Evolutionary conservation across 2,888 invertebrate genomes (phyloP).

Genomic region (Dolichomitus sp.): DNA sequence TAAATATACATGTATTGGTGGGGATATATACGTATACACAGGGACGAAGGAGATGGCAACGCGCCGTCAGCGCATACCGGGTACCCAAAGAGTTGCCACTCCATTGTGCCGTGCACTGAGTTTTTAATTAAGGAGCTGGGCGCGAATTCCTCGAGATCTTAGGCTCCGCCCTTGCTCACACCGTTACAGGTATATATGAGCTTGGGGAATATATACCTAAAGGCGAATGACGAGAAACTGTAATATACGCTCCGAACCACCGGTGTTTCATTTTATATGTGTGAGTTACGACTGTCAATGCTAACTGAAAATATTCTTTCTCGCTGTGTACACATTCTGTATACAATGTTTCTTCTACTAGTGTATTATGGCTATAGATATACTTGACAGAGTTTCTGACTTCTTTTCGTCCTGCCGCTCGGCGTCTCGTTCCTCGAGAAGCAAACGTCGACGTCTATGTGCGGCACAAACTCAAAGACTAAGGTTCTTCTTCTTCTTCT

Average conservation of each 20-base stretch:
- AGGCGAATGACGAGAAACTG: conserved; percentile 14
- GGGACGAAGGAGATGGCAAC: conserved; percentile 41
- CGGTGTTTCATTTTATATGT: background rate
- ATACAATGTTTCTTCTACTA: conserved; percentile 16
- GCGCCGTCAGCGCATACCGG: conserved; percentile 68
- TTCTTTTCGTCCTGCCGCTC: conserved; percentile 24
- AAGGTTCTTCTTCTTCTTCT: conserved; percentile 69
- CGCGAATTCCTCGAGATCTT: conserved; percentile 80
- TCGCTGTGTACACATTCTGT: conserved; percentile 14
- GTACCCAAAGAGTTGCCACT: conserved; percentile 82
- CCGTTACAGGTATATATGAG: conserved; percentile 7
- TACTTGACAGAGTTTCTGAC: conserved; percentile 5
- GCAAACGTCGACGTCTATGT: conserved; percentile 12
- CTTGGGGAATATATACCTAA: background rate
- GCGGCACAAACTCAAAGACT: conserved; percentile 64
- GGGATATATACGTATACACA: conserved; percentile 42
- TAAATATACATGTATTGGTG: conserved; percentile 58
- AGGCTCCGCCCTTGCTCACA: conserved; percentile 48
- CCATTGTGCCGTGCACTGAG: conserved; percentile 83
- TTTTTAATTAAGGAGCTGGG: conserved; percentile 83
- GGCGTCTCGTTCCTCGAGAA: background rate
- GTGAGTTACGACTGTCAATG: conserved; percentile 29
- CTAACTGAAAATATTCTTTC: conserved; percentile 33
- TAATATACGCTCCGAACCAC: background rate
- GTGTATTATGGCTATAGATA: background rate